Evolutionary conservation across 1,140 invertebrate genomes (phyloP).

Genomic region (Drusus annulatus): DNA sequence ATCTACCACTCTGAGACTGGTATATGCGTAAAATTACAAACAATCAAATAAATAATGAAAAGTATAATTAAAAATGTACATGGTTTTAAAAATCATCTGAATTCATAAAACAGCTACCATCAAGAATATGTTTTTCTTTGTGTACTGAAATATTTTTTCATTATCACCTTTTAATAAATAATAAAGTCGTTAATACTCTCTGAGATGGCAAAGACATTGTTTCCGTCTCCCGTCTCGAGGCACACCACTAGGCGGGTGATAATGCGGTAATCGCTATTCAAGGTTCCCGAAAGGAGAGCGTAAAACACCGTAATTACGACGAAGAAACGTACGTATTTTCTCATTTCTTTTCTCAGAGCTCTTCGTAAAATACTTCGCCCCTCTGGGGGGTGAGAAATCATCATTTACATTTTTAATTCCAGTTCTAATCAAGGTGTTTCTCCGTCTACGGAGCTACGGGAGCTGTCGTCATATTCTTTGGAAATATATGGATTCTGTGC

Average conservation of each 20-base stretch:
- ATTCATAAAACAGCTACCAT: no score
- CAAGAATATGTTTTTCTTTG: no score
- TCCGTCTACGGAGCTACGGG: background rate
- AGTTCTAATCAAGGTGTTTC: slow-evolving; percentile 49
- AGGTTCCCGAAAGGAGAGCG: slow-evolving; percentile 18
- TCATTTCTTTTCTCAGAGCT: slow-evolving; percentile 18
- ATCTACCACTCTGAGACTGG: no score
- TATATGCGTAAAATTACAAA: no score
- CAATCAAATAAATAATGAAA: no score
- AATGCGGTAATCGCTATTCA: slow-evolving; percentile 21
- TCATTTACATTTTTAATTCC: slow-evolving; percentile 55
- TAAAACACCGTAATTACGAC: slow-evolving; percentile 38
- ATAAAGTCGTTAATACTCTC: no score
- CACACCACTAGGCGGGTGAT: background rate
- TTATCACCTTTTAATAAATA: background rate
- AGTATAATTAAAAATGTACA: no score
- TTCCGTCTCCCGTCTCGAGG: background rate
- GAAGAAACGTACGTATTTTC: slow-evolving; percentile 39
- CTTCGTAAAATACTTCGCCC: slow-evolving; percentile 37
- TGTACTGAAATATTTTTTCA: background rate
- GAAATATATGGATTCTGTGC: slow-evolving; percentile 1
- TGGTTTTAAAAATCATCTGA: no score
- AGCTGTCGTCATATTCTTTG: slow-evolving; percentile 4
- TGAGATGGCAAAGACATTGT: background rate
- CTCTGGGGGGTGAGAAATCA: slow-evolving; percentile 44